Conservation (phyloP, 1,140 invertebrate genomes). For the Zaprionus taronus region DNA sequence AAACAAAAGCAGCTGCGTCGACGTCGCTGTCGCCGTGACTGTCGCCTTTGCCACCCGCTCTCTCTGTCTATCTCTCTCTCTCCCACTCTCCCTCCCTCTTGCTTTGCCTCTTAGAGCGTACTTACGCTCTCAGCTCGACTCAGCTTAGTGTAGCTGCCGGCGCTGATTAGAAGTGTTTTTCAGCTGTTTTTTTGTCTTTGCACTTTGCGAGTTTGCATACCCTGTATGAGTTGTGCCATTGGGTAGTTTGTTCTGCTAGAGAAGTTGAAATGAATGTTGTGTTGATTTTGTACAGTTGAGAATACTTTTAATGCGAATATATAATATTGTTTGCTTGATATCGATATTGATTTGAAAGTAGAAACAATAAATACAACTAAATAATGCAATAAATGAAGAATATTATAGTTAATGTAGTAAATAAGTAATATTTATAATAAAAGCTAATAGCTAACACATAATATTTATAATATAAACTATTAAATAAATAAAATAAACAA, state of each 20-base stretch:
- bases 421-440: too few species aligned
- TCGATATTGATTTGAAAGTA: too few species aligned
- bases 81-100: conserved; percentile 6
- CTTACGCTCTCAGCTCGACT: conserved; percentile 8
- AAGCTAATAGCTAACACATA: too few species aligned
- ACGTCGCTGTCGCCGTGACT: neutral
- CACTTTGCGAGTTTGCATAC: conserved; percentile 27
- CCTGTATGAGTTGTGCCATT: conserved; percentile 1
- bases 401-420: too few species aligned
- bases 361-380: too few species aligned
- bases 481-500: too few species aligned
- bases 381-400: too few species aligned
- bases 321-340: too few species aligned
- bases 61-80: conserved; percentile 2
- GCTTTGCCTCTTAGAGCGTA: conserved; percentile 2
- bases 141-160: conserved; percentile 11
- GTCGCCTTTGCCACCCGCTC: conserved; percentile 17
- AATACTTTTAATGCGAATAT: too few species aligned
- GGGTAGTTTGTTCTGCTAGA: neutral
- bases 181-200: conserved; percentile 56
- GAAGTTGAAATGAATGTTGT: neutral
- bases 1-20: conserved; percentile 37
- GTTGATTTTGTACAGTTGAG: too few species aligned
- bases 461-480: too few species aligned
- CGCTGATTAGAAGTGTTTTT: conserved; percentile 76